phyloP scores from a whole-genome alignment of 2,113 vertebrate genomes.

The Lates calcarifer region DNA sequence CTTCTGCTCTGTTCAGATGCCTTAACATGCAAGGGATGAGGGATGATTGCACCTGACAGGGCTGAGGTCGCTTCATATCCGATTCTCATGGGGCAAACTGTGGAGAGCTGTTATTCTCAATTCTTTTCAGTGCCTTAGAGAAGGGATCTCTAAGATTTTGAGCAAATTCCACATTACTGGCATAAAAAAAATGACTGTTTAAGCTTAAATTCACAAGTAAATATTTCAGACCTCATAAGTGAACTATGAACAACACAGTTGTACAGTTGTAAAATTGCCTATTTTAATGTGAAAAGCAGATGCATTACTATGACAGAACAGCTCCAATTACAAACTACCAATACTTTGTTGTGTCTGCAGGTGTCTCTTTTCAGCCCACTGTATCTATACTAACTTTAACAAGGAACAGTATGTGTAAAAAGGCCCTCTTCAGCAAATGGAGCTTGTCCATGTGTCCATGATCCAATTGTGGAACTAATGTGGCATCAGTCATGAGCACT shows the following conservation, averaged over 20 bases:
- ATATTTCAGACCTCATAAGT: background rate
- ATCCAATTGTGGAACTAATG: background rate
- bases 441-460: background rate
- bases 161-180: background rate
- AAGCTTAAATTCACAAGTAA: background rate
- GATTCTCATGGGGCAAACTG: slow-evolving; percentile 36
- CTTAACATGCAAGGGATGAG: slow-evolving; percentile 76
- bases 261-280: background rate
- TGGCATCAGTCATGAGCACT: background rate
- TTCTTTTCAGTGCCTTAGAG: background rate
- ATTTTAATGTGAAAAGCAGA: background rate
- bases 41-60: slow-evolving; percentile 69
- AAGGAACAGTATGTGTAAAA: background rate
- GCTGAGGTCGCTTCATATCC: slow-evolving; percentile 33
- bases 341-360: background rate
- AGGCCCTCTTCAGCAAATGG: background rate
- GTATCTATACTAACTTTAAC: background rate
- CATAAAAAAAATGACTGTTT: background rate
- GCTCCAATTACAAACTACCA: background rate
- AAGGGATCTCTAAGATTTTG: background rate
- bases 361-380: background rate
- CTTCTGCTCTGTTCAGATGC: slow-evolving; percentile 56
- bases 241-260: background rate
- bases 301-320: background rate
- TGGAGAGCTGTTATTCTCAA: background rate